phyloP scores from a whole-genome alignment of 2,888 invertebrate genomes.

The Lycocerus yunnanus region DNA sequence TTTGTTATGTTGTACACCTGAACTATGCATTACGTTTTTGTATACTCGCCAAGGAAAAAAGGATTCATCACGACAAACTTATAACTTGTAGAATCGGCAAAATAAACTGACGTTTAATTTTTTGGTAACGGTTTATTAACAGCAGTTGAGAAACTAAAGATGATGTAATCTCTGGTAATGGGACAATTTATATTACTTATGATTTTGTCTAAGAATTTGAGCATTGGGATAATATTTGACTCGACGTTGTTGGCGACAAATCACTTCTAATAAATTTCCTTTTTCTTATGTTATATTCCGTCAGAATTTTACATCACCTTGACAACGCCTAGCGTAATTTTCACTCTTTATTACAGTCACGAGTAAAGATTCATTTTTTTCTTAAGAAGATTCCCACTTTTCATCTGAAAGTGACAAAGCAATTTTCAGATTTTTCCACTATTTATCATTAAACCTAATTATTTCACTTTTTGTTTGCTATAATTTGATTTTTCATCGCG shows the following conservation, averaged over 20 bases:
- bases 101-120: neutral
- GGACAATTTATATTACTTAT: conserved; percentile 3
- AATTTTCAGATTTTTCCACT: conserved; percentile 2
- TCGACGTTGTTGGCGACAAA: conserved; percentile 16
- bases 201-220: conserved; percentile 9
- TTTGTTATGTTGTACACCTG: neutral
- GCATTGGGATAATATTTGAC: conserved; percentile 15
- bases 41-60: neutral
- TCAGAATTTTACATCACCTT: conserved; percentile 17
- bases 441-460: neutral
- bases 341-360: conserved; percentile 23
- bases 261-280: conserved; percentile 21
- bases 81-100: neutral
- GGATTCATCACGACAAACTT: neutral
- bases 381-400: neutral
- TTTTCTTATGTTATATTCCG: conserved; percentile 19
- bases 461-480: neutral
- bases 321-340: conserved; percentile 21
- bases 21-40: neutral
- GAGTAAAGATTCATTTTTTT: conserved; percentile 10
- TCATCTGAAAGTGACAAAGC: neutral
- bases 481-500: neutral
- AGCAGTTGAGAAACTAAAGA: neutral
- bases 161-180: neutral
- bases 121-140: neutral